These are phyloP conservation scores for Furnarius figulus DNA, from an alignment of 2,113 vertebrate genomes.

Conservation along the genomic window DNA sequence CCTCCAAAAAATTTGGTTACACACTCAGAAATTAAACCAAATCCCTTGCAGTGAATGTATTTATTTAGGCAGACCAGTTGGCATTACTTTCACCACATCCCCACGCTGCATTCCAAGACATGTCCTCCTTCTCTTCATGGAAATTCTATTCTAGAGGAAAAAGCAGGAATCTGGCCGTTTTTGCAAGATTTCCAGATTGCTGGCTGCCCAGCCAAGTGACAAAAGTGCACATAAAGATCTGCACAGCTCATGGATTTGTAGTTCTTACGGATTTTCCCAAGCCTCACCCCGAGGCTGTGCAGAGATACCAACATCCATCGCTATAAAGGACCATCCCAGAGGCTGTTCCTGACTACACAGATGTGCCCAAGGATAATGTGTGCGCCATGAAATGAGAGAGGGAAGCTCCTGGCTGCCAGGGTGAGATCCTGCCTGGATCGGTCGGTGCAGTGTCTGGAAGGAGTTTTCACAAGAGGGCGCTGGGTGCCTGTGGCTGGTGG, in stretches of 20 bases:
- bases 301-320: background rate
- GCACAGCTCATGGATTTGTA: background rate
- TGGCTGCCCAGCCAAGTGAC: background rate
- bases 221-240: rapidly evolving
- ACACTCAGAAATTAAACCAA: background rate
- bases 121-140: background rate
- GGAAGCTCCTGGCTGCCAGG: background rate
- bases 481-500: background rate
- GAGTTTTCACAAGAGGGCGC: conserved; percentile 47
- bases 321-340: background rate
- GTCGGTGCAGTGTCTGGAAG: background rate
- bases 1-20: background rate
- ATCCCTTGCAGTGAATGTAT: background rate
- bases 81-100: background rate
- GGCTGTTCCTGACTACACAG: background rate
- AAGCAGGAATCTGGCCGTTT: background rate
- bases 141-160: background rate
- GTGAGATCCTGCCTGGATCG: rapidly evolving
- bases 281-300: background rate
- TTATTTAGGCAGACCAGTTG: background rate
- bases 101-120: background rate
- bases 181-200: background rate
- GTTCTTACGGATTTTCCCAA: background rate
- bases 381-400: background rate
- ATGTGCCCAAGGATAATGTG: background rate